Conservation (phyloP, 2,888 invertebrate species). For the Nomada goodeniana region DNA sequence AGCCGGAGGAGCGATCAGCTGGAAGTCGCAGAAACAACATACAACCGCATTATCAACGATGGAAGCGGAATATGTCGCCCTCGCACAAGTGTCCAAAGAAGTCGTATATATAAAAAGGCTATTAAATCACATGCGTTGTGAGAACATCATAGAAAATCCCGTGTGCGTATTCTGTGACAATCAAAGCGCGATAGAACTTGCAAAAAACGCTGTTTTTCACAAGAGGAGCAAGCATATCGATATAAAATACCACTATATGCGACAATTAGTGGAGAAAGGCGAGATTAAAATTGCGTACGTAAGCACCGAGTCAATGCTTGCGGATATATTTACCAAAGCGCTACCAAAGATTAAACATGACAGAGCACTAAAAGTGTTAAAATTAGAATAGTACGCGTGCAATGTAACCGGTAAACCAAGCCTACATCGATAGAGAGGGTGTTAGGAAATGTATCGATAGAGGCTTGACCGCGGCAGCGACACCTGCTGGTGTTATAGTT, state of each 20-base stretch:
- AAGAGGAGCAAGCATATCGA: constrained; percentile 14
- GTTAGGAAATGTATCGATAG: too few relatives aligned
- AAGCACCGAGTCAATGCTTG: neutral
- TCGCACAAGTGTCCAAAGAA: neutral
- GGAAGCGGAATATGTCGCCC: neutral
- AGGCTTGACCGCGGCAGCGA: too few relatives aligned
- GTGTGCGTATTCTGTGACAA: neutral
- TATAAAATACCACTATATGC: constrained; percentile 2
- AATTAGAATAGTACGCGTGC: too few relatives aligned
- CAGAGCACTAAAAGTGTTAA: too few relatives aligned
- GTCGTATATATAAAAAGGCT: neutral
- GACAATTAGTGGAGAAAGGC: neutral
- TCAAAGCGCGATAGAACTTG: neutral
- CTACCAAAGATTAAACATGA: too few relatives aligned
- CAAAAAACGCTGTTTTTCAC: constrained; percentile 2
- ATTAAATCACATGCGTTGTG: neutral
- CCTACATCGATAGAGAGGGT: too few relatives aligned
- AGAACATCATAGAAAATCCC: neutral
- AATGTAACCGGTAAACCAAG: too few relatives aligned
- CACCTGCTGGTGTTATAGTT: too few relatives aligned
- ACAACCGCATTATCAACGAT: neutral
- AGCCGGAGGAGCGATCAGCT: neutral
- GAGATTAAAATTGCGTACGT: neutral
- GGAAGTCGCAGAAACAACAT: constrained; percentile 1
- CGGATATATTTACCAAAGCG: neutral